phyloP scores from a whole-genome alignment of 1,140 invertebrate species.

The Halesus radiatus region DNA sequence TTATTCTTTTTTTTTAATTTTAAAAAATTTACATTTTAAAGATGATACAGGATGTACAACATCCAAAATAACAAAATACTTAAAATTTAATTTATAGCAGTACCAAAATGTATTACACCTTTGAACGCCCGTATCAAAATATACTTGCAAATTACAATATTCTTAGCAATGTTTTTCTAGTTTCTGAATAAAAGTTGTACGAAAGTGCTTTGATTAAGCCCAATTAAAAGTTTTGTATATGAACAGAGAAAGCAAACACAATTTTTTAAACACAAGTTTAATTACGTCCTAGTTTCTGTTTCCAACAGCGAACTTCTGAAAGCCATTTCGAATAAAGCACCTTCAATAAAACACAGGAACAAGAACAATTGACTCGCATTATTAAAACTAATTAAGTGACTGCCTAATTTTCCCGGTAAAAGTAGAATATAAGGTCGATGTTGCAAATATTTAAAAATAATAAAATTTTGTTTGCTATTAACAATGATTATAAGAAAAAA shows the following conservation, averaged over 20 bases:
- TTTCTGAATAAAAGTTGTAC: not conserved
- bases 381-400: not conserved
- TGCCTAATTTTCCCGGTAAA: too few species aligned
- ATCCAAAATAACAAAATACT: too few species aligned
- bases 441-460: too few species aligned
- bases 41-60: too few species aligned
- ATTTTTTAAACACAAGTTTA: slow-evolving; percentile 34
- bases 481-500: too few species aligned
- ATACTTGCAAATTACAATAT: not conserved
- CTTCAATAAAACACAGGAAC: slow-evolving; percentile 1
- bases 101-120: too few species aligned
- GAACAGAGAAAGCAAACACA: slow-evolving; percentile 9
- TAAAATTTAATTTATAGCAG: too few species aligned
- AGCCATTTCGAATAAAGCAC: slow-evolving; percentile 8
- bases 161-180: not conserved
- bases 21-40: too few species aligned
- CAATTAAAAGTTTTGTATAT: slow-evolving; percentile 33
- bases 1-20: too few species aligned
- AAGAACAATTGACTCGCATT: not conserved
- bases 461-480: too few species aligned
- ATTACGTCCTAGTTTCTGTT: slow-evolving; percentile 23
- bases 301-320: slow-evolving; percentile 15
- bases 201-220: slow-evolving; percentile 32
- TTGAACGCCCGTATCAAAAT: too few species aligned
- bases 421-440: too few species aligned